Evolutionary conservation across 2,888 invertebrate species (phyloP), one percentile per base, ranked within the genome.

Genomic region (Zonitis immaculata): DNA sequence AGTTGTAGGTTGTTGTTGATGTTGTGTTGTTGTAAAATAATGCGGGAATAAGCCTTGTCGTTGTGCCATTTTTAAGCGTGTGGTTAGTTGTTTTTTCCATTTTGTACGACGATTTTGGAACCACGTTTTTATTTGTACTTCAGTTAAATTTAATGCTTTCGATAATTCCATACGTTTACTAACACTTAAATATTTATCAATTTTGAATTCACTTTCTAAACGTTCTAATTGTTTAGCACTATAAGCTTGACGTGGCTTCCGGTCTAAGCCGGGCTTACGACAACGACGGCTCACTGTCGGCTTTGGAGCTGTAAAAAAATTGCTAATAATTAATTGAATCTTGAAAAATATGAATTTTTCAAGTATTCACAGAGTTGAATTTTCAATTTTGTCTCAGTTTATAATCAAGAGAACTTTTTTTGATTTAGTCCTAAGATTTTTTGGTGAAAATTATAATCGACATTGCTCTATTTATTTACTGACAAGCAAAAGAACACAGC

Each of bases 71-170:
- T 94, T 92, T 58, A 95, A 76, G 3, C 93, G 79, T 0, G 93
- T 90, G 0, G 95, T 94, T 66, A 97, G 77, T 70, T 97, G 96
- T 68, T 97, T 97, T 77, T 97, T 95, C 95, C 95, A 96, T 73
- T 97, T 96, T 0, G 96, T 97, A 57, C 96, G 80, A 52, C 96
- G 81, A 72, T 96, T 95, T 76, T 95, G 94, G 73, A 95, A 95
- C 95, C 95, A 95, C 0, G 95, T 95, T 74, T 96, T 96, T 62
- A 96, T 95, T 77, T 96, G 95, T 0, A 95, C 95, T 77, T 96
- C 95, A 0, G 95, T 95, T 42, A 96, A 79, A 61, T 86, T 89
- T 27, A 97, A 76, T 0, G 88, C 87, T 73, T 93, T 91, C 0
- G 95, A 95, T 4, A 97, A 79, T 66, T 96, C 95, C 87, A 95